Evolutionary conservation across 2,888 invertebrate genomes (phyloP).

Genomic region (Agriopis leucophaearia): DNA sequence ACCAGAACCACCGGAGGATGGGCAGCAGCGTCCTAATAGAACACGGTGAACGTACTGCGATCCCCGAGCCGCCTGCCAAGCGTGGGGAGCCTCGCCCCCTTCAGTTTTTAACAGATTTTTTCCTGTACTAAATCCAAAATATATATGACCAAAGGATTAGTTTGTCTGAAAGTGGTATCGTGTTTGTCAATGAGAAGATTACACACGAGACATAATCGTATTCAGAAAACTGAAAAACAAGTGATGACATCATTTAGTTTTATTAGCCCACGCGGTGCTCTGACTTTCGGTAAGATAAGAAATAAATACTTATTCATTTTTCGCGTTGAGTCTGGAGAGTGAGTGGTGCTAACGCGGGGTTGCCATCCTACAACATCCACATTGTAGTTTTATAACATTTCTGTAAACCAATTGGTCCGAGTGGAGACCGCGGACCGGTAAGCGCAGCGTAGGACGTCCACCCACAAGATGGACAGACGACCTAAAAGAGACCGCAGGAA

Average conservation of each 20-base stretch:
- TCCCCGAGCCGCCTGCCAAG: no score
- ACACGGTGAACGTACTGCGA: no score
- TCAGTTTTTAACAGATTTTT: no score
- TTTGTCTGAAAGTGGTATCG: neutral
- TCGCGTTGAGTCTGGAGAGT: conserved; percentile 50
- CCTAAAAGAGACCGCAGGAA: no score
- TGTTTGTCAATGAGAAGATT: conserved; percentile 27
- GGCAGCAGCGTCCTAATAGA: no score
- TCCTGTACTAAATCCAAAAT: no score
- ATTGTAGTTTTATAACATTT: neutral
- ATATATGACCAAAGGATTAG: no score
- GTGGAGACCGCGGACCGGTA: no score
- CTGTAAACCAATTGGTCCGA: neutral
- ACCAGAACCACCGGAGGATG: no score
- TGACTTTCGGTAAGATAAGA: conserved; percentile 13
- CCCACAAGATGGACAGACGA: no score
- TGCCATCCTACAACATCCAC: neutral
- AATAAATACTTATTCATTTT: conserved; percentile 35
- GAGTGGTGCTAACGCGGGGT: conserved; percentile 19
- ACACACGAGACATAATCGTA: conserved; percentile 17
- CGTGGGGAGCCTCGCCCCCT: no score
- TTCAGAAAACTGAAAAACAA: conserved; percentile 45
- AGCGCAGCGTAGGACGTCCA: no score
- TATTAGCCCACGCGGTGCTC: conserved; percentile 28
- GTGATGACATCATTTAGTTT: conserved; percentile 45